Evolutionary conservation across 2,113 vertebrate genomes (phyloP).

Genomic region (Zapornia atra): DNA sequence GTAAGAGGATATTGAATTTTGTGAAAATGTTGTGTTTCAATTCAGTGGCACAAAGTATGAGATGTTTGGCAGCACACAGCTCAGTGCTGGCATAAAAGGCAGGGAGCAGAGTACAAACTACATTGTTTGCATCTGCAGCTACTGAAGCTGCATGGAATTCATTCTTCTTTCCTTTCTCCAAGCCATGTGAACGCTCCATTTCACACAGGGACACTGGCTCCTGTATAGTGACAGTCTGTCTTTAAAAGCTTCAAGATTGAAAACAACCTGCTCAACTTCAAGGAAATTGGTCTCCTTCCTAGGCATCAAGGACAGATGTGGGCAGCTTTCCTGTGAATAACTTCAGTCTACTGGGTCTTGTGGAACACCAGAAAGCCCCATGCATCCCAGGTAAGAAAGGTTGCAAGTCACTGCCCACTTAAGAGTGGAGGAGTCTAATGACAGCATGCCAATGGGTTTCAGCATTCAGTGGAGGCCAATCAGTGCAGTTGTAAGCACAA

Average conservation of each 20-base stretch:
- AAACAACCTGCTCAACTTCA: neutral
- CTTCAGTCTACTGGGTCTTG: neutral
- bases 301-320: neutral
- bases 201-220: neutral
- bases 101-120: too few relatives aligned
- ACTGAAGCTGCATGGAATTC: neutral
- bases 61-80: neutral
- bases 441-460: neutral
- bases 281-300: neutral
- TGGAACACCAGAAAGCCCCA: neutral
- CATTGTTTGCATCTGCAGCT: neutral
- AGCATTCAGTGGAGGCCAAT: neutral
- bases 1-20: neutral
- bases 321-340: neutral
- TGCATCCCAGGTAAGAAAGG: neutral
- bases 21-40: neutral
- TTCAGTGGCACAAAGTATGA: too few relatives aligned
- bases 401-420: neutral
- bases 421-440: neutral
- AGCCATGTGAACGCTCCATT: neutral
- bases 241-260: neutral
- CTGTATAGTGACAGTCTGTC: neutral
- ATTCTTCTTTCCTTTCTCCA: neutral
- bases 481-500: neutral
- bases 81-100: neutral